Percentiles rank a stretch among this genome's conserved stretches.
These are phyloP conservation scores for Perizoma flavofasciatum DNA, from an alignment of 2,888 invertebrate genomes.

Conservation along the genomic window DNA sequence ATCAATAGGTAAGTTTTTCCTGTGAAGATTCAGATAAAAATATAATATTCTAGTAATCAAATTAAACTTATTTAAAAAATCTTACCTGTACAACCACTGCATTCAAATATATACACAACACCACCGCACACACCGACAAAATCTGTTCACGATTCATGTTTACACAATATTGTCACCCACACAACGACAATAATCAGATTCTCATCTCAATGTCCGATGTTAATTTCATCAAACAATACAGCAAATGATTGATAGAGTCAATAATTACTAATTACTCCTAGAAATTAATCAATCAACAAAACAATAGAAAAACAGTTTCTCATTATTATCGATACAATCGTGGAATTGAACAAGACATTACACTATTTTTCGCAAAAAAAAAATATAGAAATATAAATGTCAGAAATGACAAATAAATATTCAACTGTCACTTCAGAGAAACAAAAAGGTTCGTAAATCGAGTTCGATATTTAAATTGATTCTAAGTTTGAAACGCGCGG, in stretches of 20 bases:
- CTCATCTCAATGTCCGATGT: constrained; percentile 42
- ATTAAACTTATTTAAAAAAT: neutral
- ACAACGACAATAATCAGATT: constrained; percentile 42
- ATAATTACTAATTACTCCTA: constrained; percentile 31
- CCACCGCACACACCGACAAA: constrained; percentile 54
- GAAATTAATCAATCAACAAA: constrained; percentile 33
- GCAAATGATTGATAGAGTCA: constrained; percentile 31
- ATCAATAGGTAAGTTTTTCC: no score
- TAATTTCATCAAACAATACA: constrained; percentile 34
- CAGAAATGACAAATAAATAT: constrained; percentile 8
- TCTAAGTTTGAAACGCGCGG: constrained; percentile 42
- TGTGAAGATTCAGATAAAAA: no score
- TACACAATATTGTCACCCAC: constrained; percentile 41
- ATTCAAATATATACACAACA: constrained; percentile 50
- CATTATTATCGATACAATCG: constrained; percentile 27
- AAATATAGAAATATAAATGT: constrained; percentile 25
- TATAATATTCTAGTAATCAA: neutral
- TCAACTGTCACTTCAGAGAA: constrained; percentile 15
- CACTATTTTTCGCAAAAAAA: constrained; percentile 24
- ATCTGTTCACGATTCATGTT: constrained; percentile 56
- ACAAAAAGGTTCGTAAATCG: constrained; percentile 36
- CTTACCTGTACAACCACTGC: constrained; percentile 54
- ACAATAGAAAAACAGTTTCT: constrained; percentile 27
- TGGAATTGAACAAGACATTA: constrained; percentile 33
- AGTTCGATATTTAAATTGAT: constrained; percentile 43